Evolutionary conservation across 2,797 vertebrate species (phyloP).

Genomic region (Cichlasoma orientale): DNA sequence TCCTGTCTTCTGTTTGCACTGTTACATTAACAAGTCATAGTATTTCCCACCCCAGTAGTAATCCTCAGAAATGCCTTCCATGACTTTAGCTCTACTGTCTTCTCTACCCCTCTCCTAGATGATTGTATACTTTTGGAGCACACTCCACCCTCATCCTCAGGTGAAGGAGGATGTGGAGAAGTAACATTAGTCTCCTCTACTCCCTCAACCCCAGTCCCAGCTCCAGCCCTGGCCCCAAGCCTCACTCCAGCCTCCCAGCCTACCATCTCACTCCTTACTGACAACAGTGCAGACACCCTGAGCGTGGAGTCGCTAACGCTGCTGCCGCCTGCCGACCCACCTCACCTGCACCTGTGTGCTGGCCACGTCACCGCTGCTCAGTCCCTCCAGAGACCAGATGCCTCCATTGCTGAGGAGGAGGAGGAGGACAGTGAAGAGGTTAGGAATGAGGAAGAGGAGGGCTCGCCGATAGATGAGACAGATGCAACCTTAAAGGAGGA

Average conservation of each 20-base stretch:
- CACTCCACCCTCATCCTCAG: constrained; percentile 70
- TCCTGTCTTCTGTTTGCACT: not conserved
- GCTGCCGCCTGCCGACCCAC: constrained; percentile 88
- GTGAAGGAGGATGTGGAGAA: constrained; percentile 51
- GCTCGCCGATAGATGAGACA: constrained; percentile 39
- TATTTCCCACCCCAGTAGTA: not conserved
- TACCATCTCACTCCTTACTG: constrained; percentile 92
- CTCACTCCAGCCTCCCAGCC: constrained; percentile 94
- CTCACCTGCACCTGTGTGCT: constrained; percentile 84
- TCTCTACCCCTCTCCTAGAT: constrained; percentile 59
- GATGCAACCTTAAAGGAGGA: constrained; percentile 55
- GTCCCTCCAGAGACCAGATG: constrained; percentile 42
- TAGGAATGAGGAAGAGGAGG: constrained; percentile 32
- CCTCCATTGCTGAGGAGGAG: constrained; percentile 57
- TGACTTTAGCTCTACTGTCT: not conserved
- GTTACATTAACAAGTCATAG: not conserved
- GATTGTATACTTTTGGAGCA: constrained; percentile 79
- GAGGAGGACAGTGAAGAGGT: not conserved
- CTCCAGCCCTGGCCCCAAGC: constrained; percentile 88
- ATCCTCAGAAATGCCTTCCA: not conserved
- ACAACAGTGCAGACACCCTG: constrained; percentile 82
- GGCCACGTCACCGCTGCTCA: constrained; percentile 40
- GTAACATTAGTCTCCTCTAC: constrained; percentile 48
- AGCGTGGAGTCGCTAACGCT: constrained; percentile 93
- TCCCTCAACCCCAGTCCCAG: constrained; percentile 60